phyloP scores from a whole-genome alignment of 23 tunicate species.

The Ascidia mentula region DNA sequence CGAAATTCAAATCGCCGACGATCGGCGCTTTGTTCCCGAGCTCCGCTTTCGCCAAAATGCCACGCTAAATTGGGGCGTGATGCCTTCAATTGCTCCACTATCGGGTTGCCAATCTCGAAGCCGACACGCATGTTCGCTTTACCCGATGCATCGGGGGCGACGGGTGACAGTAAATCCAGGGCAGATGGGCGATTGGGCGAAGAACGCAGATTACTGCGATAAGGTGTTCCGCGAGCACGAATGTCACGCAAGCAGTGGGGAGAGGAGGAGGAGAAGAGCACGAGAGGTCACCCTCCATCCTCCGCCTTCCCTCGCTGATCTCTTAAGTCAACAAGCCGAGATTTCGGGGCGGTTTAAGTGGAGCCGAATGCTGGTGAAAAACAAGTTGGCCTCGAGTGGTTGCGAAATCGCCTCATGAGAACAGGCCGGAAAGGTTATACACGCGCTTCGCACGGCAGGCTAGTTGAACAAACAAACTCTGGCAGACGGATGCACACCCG shows the following conservation, averaged over 20 bases:
- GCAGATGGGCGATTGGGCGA: slow-evolving; percentile 3
- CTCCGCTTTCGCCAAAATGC: slow-evolving; percentile 9
- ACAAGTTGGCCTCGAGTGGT: background rate
- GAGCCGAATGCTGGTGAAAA: background rate
- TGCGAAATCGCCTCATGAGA: background rate
- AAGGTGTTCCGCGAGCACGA: too few relatives aligned
- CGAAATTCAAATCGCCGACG: background rate
- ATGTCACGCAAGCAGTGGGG: too few relatives aligned
- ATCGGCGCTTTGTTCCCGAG: background rate
- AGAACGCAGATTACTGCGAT: background rate
- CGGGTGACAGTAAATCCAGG: background rate
- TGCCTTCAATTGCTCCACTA: background rate
- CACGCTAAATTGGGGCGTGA: slow-evolving; percentile 7
- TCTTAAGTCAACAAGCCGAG: slow-evolving; percentile 22
- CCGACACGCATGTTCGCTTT: background rate
- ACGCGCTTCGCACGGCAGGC: background rate
- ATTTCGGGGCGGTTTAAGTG: background rate
- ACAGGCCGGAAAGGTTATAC: background rate
- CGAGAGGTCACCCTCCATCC: background rate
- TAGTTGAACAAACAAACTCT: background rate
- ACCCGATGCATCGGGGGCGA: background rate
- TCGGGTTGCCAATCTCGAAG: background rate
- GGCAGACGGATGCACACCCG: background rate
- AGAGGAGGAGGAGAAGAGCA: background rate
- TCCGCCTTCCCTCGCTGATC: slow-evolving; percentile 8